A percentile compares a stretch with the other conserved stretches of the same genome.
Evolutionary conservation across 2,797 vertebrate species (phyloP).

Genomic region (Lithobates pipiens): DNA sequence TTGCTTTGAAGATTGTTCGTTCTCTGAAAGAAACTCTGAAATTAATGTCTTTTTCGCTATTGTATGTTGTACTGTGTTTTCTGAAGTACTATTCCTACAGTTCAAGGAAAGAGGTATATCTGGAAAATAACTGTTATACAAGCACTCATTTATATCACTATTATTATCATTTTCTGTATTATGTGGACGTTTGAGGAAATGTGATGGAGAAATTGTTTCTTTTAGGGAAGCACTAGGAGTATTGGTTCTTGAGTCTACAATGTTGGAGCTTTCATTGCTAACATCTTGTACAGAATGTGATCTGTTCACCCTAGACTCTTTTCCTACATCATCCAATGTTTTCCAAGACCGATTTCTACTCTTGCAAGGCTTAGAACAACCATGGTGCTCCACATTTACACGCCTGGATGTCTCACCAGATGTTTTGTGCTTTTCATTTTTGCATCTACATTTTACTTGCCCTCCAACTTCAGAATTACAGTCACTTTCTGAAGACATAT

Average conservation of each 20-base stretch:
- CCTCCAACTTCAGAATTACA: conserved; percentile 53
- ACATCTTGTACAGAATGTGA: conserved; percentile 56
- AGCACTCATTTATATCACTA: conserved; percentile 61
- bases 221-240: conserved; percentile 65
- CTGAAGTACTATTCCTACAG: conserved; percentile 57
- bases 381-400: conserved; percentile 64
- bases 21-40: conserved; percentile 76
- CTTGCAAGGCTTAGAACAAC: conserved; percentile 66
- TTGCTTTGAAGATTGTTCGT: conserved; percentile 71
- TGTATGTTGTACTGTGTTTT: conserved; percentile 62
- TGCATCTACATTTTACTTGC: conserved; percentile 64
- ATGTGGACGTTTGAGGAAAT: conserved; percentile 50
- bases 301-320: conserved; percentile 61
- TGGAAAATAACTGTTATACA: conserved; percentile 36
- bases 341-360: conserved; percentile 57
- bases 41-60: conserved; percentile 67
- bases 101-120: conserved; percentile 61
- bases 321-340: conserved; percentile 55
- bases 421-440: conserved; percentile 61
- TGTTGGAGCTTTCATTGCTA: conserved; percentile 64
- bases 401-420: conserved; percentile 59
- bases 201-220: conserved; percentile 64
- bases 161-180: conserved; percentile 40
- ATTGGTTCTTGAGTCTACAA: conserved; percentile 58
- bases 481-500: conserved; percentile 65